phyloP scores from a whole-genome alignment of 2,113 vertebrate genomes.

The Gracilinanus agilis region DNA sequence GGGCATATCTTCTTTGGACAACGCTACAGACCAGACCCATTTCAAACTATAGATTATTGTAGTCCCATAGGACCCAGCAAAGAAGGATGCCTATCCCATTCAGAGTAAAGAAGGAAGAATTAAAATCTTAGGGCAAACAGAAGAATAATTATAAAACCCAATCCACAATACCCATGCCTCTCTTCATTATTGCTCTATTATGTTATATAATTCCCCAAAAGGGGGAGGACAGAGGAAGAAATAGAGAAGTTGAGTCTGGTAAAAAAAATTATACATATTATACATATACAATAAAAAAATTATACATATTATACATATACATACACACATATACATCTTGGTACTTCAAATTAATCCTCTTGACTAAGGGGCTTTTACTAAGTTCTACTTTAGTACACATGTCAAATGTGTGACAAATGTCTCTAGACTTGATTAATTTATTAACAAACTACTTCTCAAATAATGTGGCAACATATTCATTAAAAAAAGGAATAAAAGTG shows the following conservation, averaged over 20 bases:
- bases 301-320: no score
- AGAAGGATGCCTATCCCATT: neutral
- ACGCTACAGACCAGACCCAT: neutral
- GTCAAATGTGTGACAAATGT: neutral
- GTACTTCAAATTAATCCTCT: neutral
- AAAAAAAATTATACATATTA: neutral
- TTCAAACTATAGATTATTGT: neutral
- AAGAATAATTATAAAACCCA: neutral
- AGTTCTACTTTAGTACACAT: neutral
- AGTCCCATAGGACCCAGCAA: neutral
- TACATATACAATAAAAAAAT: neutral
- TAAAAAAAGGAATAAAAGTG: neutral
- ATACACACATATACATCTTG: neutral
- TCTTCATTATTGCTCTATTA: neutral
- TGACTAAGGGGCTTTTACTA: neutral
- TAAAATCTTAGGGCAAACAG: neutral
- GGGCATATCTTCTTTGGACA: neutral
- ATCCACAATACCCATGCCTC: neutral
- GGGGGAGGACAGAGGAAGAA: neutral
- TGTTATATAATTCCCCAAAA: neutral
- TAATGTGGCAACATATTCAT: neutral
- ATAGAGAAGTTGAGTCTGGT: neutral
- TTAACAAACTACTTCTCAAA: neutral
- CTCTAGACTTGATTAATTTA: slow-evolving; percentile 25
- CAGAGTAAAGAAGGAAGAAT: neutral